A percentile compares a stretch with the other conserved stretches of the same genome.
phyloP scores from a whole-genome alignment of 1,140 invertebrate genomes.

The Chlorops oryzae region DNA sequence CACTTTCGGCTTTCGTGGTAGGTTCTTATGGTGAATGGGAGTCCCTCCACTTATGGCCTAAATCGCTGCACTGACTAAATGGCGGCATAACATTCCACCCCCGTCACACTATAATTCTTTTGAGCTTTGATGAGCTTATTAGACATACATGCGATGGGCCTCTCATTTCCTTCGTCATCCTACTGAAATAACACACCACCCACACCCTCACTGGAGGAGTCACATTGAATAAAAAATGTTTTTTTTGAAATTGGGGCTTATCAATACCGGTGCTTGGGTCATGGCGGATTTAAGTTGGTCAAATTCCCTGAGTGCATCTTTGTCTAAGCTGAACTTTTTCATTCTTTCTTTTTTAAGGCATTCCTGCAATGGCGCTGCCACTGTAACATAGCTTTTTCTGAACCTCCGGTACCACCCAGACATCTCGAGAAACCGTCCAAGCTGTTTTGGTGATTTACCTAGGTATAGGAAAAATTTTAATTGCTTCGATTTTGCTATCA shows the following conservation, averaged over 20 bases:
- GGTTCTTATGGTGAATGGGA: conserved; percentile 41
- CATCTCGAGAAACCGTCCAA: conserved; percentile 47
- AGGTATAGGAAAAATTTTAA: conserved; percentile 26
- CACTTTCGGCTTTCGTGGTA: conserved; percentile 26
- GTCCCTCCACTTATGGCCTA: conserved; percentile 43
- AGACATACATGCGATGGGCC: conserved; percentile 39
- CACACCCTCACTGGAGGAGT: conserved; percentile 34
- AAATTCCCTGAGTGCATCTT: background rate
- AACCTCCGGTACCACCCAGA: conserved; percentile 47
- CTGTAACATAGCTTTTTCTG: conserved; percentile 45
- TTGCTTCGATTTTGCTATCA: conserved; percentile 9
- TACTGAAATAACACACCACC: conserved; percentile 39
- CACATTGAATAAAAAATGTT: conserved; percentile 38
- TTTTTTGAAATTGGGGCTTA: conserved; percentile 34
- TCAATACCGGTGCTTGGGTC: conserved; percentile 32
- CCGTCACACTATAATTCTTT: conserved; percentile 42
- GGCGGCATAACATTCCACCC: conserved; percentile 48
- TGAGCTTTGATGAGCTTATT: conserved; percentile 28
- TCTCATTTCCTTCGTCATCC: conserved; percentile 19
- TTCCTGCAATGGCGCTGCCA: conserved; percentile 29
- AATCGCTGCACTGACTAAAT: conserved; percentile 45
- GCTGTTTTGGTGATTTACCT: conserved; percentile 24
- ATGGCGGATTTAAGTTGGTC: conserved; percentile 22
- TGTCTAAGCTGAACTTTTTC: background rate
- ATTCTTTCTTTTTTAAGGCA: background rate